Evolutionary conservation across 2,113 vertebrate genomes (phyloP), one percentile per base, ranked within the genome.

Genomic region (Strix uralensis): DNA sequence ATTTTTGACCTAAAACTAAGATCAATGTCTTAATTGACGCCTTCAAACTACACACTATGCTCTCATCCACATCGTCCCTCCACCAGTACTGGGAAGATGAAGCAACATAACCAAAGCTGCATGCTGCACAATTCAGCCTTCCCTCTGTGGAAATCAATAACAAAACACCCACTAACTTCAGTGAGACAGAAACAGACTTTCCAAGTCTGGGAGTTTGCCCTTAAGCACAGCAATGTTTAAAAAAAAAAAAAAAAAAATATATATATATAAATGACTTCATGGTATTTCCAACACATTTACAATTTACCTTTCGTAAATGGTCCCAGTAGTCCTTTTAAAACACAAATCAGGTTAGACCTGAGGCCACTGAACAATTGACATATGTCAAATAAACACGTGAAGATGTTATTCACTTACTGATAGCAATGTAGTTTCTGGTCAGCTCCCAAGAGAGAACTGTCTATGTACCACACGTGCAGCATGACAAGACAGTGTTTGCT

Each of bases 401-500:
- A 66, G 40, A 34, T 18, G 7, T 67, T 67, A 57, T 29, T 84
- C 57, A 29, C 15, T 70, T n/a, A 29, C 46, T 61, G 59, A 54
- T 0, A 62, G 23, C 34, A 67, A 40, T 14, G 10, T 6, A 51
- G 14, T 67, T 85, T 81, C 36, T 71, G 16, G 16, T 71, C 63
- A 71, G 32, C n/a, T 88, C 74, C 36, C 36, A 40, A 12, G 34
- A 46, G 16, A 44, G 18, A 81, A 32, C 5, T 32, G 27, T 38
- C 67, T 27, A 14, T 2, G 13, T 32, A 21, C 2, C 7, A 30
- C 49, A 54, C 0, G 0, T 29, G 20, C 73, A 84, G 32, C 47
- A 18, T 5, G 47, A 55, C 11, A 85, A 18, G 6, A 7, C 14
- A 4, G 11, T 3, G n/a, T 20, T n/a, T 79, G 17, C 25, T 59